Base-by-base conservation (phyloP, 30 jellyfish, hydroid and myxozoan species). In the Chrysaora quinquecirrha region DNA sequence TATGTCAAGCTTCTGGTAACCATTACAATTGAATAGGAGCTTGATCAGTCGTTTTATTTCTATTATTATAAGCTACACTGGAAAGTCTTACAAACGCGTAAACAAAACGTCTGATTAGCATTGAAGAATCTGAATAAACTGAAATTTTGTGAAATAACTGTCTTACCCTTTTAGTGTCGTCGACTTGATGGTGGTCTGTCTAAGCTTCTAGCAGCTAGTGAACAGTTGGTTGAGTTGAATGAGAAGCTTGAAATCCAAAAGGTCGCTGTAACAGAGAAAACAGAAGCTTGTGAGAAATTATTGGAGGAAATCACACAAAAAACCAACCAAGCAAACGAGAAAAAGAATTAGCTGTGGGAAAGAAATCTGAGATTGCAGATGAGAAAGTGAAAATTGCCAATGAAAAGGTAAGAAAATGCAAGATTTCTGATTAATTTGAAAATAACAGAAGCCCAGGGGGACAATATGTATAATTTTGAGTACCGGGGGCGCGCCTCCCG, bases 231-330 rank as follows among this genome's bases (percentile, higher is more conserved):
- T 7, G 98, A 93, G 52, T 68, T 93, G 80, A 93, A 93, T 74
- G 98, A 75, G 35, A 93, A 93, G 67, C 83, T 93, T 48, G 98
- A 89, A 43, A 78, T 87, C 1, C 98, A 93, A 38, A 85, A 87
- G 86, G 97, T 93, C 12, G 98, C 98, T 21, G 98, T 93, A 25
- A 93, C 96, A n/a, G 98, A 93, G 84, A 93, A 93, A 62, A 93
- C 98, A 18, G 96, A 86, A 64, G 96, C 98, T 0, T 93, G 98
- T 62, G 98, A 93, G 58, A 83, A 54, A 49, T 76, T 93, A 70
- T 21, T 93, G 71, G 94, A 96, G 10, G 98, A 93, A 73, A 93
- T 93, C 34, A 79, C 96, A 11, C 93, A 75, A 64, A 69, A 96
- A 61, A 86, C 96, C 7, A 75, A 71, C 30, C 87, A 76, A 30